Evolutionary conservation across 2,113 vertebrate species (phyloP).

Genomic region (Psittacara wagleri): DNA sequence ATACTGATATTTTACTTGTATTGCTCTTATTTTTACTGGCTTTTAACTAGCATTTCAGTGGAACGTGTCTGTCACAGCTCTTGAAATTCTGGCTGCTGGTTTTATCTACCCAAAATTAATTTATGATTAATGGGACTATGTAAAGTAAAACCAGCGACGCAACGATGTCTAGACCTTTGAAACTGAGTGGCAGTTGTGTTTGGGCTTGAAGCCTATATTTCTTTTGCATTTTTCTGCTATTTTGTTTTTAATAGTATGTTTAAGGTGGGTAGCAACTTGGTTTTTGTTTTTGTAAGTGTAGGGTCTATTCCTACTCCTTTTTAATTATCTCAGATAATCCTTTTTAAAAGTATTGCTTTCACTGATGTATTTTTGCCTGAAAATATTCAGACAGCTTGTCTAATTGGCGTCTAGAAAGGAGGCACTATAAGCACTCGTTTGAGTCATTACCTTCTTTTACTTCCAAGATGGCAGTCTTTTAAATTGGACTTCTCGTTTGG

Average conservation of each 20-base stretch:
- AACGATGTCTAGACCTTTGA: neutral
- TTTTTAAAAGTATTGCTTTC: neutral
- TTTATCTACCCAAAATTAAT: neutral
- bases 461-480: neutral
- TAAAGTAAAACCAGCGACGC: neutral
- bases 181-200: neutral
- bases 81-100: neutral
- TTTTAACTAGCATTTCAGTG: neutral
- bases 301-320: neutral
- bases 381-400: neutral
- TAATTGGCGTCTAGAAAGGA: neutral
- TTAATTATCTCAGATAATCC: neutral
- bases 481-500: neutral
- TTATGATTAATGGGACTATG: neutral
- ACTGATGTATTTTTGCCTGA: neutral
- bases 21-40: neutral
- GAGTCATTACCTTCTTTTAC: neutral
- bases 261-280: neutral
- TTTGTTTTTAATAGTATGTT: neutral
- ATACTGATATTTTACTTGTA: neutral
- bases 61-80: accelerated
- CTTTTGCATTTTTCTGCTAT: neutral
- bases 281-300: neutral
- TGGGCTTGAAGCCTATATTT: neutral
- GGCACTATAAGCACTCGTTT: neutral